Conservation (phyloP, 2,888 invertebrate species). For the Noctua pronuba region DNA sequence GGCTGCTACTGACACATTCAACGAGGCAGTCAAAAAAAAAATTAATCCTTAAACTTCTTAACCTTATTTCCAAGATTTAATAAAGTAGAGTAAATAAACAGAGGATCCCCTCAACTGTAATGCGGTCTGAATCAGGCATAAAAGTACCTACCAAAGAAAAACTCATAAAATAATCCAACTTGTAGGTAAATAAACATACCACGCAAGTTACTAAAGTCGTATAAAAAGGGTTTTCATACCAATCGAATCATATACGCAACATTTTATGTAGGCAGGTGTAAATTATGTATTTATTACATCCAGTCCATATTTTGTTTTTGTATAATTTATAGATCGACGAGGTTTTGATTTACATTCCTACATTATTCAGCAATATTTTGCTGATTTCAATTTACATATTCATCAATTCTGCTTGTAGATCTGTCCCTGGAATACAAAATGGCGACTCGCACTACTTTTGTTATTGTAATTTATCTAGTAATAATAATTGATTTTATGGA, state of each 20-base stretch:
- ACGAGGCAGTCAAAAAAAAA: too few relatives aligned
- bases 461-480: slow-evolving; percentile 43
- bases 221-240: slow-evolving; percentile 5
- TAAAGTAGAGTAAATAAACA: background rate
- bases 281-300: slow-evolving; percentile 44
- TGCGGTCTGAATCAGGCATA: background rate
- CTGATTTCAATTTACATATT: slow-evolving; percentile 59
- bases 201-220: background rate
- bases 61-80: too few relatives aligned
- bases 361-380: slow-evolving; percentile 55
- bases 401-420: slow-evolving; percentile 51
- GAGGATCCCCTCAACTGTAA: background rate
- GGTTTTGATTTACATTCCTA: slow-evolving; percentile 53
- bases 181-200: background rate
- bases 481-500: slow-evolving; percentile 11
- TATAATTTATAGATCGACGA: slow-evolving; percentile 54
- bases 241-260: background rate
- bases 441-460: slow-evolving; percentile 29
- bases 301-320: slow-evolving; percentile 53
- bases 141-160: background rate
- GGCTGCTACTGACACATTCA: too few relatives aligned
- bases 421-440: slow-evolving; percentile 52
- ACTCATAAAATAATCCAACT: background rate
- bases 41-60: too few relatives aligned
- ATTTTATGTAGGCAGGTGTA: slow-evolving; percentile 18